phyloP scores from a whole-genome alignment of 2,888 invertebrate genomes.

The Mesorhabditis sp. region DNA sequence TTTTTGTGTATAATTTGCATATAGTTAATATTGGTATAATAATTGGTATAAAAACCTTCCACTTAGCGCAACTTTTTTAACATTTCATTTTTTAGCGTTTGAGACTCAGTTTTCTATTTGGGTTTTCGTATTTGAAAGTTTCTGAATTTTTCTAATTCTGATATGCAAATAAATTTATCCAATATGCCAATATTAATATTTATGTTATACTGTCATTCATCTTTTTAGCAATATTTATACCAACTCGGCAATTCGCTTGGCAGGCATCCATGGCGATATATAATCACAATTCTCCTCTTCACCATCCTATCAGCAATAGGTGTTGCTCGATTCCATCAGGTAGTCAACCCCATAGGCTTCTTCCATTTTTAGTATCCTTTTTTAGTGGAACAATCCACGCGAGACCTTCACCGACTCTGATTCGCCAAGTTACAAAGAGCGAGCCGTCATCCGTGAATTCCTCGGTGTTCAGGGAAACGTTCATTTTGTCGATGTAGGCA shows the following conservation, averaged over 20 bases:
- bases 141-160: too few relatives aligned
- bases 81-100: too few relatives aligned
- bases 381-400: constrained; percentile 6
- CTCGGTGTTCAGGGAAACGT: constrained; percentile 6
- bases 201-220: too few relatives aligned
- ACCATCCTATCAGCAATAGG: background rate
- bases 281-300: constrained; percentile 1
- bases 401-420: constrained; percentile 4
- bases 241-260: constrained; percentile 1
- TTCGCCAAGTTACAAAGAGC: background rate
- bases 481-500: background rate
- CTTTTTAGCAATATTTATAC: background rate
- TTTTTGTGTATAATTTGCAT: too few relatives aligned
- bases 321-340: constrained; percentile 1
- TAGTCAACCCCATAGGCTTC: background rate
- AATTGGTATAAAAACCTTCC: too few relatives aligned
- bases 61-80: too few relatives aligned
- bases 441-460: constrained; percentile 6
- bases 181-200: too few relatives aligned
- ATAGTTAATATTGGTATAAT: too few relatives aligned
- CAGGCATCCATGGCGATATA: constrained; percentile 1
- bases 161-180: too few relatives aligned
- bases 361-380: background rate
- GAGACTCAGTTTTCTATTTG: too few relatives aligned
- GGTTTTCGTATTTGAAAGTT: too few relatives aligned